These are phyloP conservation scores for Gobionotothen gibberifrons DNA, from an alignment of 2,797 vertebrate genomes.

Conservation along the genomic window DNA sequence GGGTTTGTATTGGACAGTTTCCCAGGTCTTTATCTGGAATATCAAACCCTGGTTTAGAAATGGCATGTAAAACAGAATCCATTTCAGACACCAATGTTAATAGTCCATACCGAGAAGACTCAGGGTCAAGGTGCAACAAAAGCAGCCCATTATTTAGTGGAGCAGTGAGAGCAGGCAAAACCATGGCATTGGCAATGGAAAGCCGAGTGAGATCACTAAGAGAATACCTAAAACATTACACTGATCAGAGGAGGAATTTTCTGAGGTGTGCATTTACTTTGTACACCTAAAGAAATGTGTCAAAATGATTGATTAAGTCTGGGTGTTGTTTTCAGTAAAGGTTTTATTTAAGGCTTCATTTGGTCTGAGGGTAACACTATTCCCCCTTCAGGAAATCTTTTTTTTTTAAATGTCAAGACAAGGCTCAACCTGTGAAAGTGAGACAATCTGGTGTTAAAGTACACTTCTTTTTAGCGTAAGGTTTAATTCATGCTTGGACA, in stretches of 20 bases:
- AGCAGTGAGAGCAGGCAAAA: conserved; percentile 7
- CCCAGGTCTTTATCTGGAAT: neutral
- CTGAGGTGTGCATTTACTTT: neutral
- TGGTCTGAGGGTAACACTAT: neutral
- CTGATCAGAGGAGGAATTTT: neutral
- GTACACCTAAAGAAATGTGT: too few relatives aligned
- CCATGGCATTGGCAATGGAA: neutral
- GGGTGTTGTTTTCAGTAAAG: neutral
- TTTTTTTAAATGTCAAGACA: neutral
- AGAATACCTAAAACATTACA: conserved; percentile 11
- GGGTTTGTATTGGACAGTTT: neutral
- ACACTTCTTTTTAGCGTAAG: neutral
- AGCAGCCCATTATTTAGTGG: conserved; percentile 1
- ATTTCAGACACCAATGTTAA: neutral
- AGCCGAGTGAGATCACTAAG: conserved; percentile 4
- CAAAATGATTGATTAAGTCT: neutral
- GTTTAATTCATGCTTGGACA: neutral
- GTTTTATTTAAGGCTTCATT: neutral
- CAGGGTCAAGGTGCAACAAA: conserved; percentile 1
- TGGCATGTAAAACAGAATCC: neutral
- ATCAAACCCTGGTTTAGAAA: neutral
- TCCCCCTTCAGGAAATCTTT: neutral
- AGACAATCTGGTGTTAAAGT: conserved; percentile 8
- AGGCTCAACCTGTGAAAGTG: neutral
- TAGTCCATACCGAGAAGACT: neutral